Percentiles rank a stretch among this genome's conserved stretches.
Evolutionary conservation across 2,797 vertebrate genomes (phyloP).

Genomic region (Labeo calbasu): DNA sequence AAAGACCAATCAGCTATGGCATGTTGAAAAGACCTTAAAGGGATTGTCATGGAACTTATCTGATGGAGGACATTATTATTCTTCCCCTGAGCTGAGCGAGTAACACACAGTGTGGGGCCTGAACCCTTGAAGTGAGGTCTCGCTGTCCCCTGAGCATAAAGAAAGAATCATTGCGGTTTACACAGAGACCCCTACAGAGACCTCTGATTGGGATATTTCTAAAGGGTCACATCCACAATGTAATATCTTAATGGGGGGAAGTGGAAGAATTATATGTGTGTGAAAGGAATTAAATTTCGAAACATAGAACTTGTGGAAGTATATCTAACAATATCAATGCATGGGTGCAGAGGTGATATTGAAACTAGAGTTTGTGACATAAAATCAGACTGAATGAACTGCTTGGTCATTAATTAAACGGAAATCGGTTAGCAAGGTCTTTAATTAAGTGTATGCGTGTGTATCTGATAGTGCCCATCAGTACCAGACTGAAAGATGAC

Average conservation of each 20-base stretch:
- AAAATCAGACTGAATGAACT: conserved; percentile 2
- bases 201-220: conserved; percentile 32
- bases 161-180: conserved; percentile 41
- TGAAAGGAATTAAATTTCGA: not conserved
- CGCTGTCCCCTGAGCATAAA: conserved; percentile 45
- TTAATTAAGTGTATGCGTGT: conserved; percentile 34
- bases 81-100: conserved; percentile 71
- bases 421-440: not conserved
- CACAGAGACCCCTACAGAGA: conserved; percentile 46
- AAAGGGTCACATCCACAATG: conserved; percentile 44
- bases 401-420: conserved; percentile 9
- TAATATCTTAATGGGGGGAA: conserved; percentile 58
- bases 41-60: conserved; percentile 79
- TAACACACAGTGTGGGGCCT: conserved; percentile 75
- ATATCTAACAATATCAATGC: not conserved
- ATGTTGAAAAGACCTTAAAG: conserved; percentile 69
- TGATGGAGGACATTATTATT: conserved; percentile 78
- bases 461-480: conserved; percentile 55
- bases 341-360: not conserved
- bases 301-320: not conserved
- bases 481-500: conserved; percentile 48
- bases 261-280: conserved; percentile 26
- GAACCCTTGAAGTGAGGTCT: conserved; percentile 62
- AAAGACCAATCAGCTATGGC: conserved; percentile 62
- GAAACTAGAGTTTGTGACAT: not conserved